Evolutionary conservation across 2,797 vertebrate species (phyloP), one percentile per base, ranked within the genome.

Genomic region (Rhabdomys pumilio): DNA sequence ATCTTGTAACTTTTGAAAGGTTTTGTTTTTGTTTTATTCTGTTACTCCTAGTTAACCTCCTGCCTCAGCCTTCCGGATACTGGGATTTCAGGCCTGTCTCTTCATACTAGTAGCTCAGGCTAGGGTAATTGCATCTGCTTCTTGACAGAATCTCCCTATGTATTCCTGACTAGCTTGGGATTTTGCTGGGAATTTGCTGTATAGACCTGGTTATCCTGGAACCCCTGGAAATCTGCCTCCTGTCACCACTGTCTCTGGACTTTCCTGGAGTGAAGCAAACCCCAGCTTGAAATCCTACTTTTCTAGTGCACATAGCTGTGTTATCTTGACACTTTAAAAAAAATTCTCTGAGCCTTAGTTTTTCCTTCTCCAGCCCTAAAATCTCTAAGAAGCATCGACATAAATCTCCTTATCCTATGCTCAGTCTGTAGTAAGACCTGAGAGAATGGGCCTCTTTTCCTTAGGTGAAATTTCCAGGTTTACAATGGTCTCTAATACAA

Each of bases 351-450:
- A 55, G n/a, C 61, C 77, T 69, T 65, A 41, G 11, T 80, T 94
- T 96, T 67, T 96, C 83, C 38, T 96, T 93, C 59, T 55, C 44
- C n/a, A 29, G 50, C 4, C 11, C 72, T 53, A 63, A 44, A 91
- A 87, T 50, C 72, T 83, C 24, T 79, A 95, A 41, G 61, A 24
- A 65, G 38, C 67, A 72, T 44, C 12, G 81, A 69, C 22, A 53
- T 31, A 67, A 80, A 38, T 91, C 19, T 76, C 63, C 19, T 85
- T 41, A 6, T 53, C 44, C 38, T 3, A 0, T 73, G 59, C 41
- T 31, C 15, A 34, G 90, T 31, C n/a, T 15, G 11, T 3, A 76
- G 69, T 10, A 59, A 72, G 85, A 57, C 47, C 76, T 12, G 38
- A 67, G 26, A 92, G 77, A 20, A 4, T n/a, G n/a, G 6, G 53